Evolutionary conservation across 2,888 invertebrate species (phyloP), one percentile per base, ranked within the genome.

Genomic region (Cancer borealis): DNA sequence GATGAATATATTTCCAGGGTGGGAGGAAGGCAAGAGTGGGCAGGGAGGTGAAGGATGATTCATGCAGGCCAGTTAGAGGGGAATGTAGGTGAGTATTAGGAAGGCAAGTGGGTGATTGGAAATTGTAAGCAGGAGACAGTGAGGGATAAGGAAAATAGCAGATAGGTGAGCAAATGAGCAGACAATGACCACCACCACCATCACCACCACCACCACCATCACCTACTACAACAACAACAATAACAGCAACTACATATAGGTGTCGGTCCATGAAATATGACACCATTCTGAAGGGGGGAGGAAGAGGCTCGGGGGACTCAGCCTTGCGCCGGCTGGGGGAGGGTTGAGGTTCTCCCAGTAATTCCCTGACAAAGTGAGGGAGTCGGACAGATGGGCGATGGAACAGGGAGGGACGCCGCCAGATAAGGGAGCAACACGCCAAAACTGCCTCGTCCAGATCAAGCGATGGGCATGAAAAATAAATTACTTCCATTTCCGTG

Each of bases 361-460:
- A 84, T 84, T 39, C 39, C 39, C n/a, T 84, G 84, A 39, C 84
- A 84, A 84, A 14, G 39, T 84, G 84, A 84, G 30, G 14, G 39
- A 39, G 14, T 10, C 39, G 84, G 84, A 84, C 84, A 84, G 84
- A 84, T 26, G 84, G 84, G 17, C 84, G 84, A 84, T 12, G 84
- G 84, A 39, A 10, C 21, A 39, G 84, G 84, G 39, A 39, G 8
- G 84, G 39, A 84, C 39, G 84, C 30, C 30, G 84, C 39, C 84
- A 39, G 30, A 84, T 84, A 84, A 84, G 84, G 84, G 17, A 39
- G 14, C 73, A 84, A 10, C 30, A 84, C 84, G 84, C 84, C 84
- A 84, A 14, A 84, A 39, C 84, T 39, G 6, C 39, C 1, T 39
- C 84, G 26, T 84, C 39, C 39, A 1, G 84, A 1, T 10, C 84